A percentile compares a stretch with the other conserved stretches of the same genome.
Evolutionary conservation across 2,797 vertebrate genomes (phyloP).

Genomic region (Avahi laniger): DNA sequence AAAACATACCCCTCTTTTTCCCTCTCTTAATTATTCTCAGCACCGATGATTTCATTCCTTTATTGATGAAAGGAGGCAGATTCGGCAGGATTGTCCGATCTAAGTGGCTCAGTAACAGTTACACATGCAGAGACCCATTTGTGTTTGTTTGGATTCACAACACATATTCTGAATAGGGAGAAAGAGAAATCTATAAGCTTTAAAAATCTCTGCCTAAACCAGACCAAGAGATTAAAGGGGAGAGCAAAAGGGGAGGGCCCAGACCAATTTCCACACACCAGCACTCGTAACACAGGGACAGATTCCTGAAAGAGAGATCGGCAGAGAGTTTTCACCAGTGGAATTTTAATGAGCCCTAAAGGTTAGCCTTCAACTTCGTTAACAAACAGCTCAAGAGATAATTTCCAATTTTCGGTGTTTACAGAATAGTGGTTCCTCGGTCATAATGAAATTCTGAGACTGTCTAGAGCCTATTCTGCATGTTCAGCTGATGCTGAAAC

Average conservation of each 20-base stretch:
- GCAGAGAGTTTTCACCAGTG: background rate
- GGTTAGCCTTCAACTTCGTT: conserved; percentile 76
- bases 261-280: conserved; percentile 42
- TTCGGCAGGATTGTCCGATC: background rate
- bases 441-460: conserved; percentile 44
- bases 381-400: conserved; percentile 63
- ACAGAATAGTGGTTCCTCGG: conserved; percentile 18
- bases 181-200: conserved; percentile 67
- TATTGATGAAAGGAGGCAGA: background rate
- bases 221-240: conserved; percentile 64
- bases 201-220: conserved; percentile 75
- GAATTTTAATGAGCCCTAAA: conserved; percentile 79
- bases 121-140: background rate
- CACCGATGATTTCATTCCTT: conserved; percentile 6
- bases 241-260: conserved; percentile 50
- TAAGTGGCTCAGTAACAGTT: background rate
- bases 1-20: background rate
- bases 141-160: conserved; percentile 60
- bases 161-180: conserved; percentile 39
- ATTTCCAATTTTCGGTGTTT: conserved; percentile 56
- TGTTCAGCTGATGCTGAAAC: conserved; percentile 60
- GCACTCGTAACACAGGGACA: conserved; percentile 6
- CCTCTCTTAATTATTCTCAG: background rate
- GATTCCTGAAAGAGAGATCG: background rate
- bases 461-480: conserved; percentile 17